Evolutionary conservation across 2,797 vertebrate species (phyloP).

Genomic region (Luscinia luscinia): DNA sequence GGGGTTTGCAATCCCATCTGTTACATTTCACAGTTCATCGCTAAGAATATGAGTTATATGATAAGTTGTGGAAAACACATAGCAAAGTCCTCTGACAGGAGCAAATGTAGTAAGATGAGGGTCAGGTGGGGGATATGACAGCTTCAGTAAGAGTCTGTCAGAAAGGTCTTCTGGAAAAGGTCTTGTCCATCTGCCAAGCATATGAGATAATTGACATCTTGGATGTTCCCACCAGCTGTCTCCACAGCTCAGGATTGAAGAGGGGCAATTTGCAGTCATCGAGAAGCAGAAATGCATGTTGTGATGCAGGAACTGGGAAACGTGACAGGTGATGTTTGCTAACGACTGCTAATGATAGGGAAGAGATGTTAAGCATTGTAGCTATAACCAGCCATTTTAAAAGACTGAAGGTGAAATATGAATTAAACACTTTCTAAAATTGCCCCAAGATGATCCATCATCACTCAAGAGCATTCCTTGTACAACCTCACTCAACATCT

Average conservation of each 20-base stretch:
- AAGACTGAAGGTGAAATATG: neutral
- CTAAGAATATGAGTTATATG: constrained; percentile 62
- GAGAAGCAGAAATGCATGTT: neutral
- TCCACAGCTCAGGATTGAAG: neutral
- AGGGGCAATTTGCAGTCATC: neutral
- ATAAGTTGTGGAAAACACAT: constrained; percentile 62
- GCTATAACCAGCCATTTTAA: constrained; percentile 10
- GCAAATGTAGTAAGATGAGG: constrained; percentile 26
- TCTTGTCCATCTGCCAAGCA: constrained; percentile 58
- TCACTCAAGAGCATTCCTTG: neutral
- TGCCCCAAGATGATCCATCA: neutral
- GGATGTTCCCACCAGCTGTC: constrained; percentile 51
- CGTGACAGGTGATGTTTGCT: constrained; percentile 54
- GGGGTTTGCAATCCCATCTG: constrained; percentile 61
- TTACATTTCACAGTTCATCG: constrained; percentile 72
- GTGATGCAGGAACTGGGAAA: constrained; percentile 16
- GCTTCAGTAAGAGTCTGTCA: constrained; percentile 56
- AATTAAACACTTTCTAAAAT: neutral
- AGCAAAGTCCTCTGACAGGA: constrained; percentile 64
- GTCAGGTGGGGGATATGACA: constrained; percentile 39
- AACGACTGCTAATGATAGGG: constrained; percentile 33
- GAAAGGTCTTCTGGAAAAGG: constrained; percentile 48
- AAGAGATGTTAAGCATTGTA: neutral
- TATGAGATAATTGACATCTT: constrained; percentile 55
- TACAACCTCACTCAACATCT: neutral